Conservation (phyloP, 2,797 vertebrate genomes). For the Remorina albescens region DNA sequence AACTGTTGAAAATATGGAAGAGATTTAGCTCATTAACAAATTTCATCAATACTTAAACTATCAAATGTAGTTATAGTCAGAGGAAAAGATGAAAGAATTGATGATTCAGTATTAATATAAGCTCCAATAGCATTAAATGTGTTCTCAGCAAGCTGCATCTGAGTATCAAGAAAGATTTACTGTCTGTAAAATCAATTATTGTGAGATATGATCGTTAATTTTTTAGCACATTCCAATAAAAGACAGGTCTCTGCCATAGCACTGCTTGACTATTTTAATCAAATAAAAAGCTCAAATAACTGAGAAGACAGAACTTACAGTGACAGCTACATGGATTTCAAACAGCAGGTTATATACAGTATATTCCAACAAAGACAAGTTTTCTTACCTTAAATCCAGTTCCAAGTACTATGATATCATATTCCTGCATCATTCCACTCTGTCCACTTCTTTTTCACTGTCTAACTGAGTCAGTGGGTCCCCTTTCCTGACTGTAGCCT, state of each 20-base stretch:
- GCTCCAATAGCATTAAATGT: neutral
- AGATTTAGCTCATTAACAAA: neutral
- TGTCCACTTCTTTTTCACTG: neutral
- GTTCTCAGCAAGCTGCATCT: neutral
- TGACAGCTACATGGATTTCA: neutral
- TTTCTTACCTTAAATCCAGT: constrained; percentile 85
- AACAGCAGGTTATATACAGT: no score
- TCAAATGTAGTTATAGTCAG: neutral
- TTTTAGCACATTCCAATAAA: neutral
- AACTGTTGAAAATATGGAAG: neutral
- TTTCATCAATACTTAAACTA: neutral
- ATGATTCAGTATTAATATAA: neutral
- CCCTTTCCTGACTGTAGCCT: constrained; percentile 9
- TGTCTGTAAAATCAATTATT: neutral
- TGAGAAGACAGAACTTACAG: neutral
- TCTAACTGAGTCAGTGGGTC: neutral
- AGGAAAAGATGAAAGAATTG: neutral
- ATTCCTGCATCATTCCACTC: constrained; percentile 78
- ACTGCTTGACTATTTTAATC: neutral
- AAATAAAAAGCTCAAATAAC: neutral
- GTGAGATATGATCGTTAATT: neutral
- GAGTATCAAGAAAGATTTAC: neutral
- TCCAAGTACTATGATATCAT: constrained; percentile 86
- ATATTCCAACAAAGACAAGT: neutral
- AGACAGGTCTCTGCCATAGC: neutral